A percentile compares a stretch with the other conserved stretches of the same genome.
These are phyloP conservation scores for Papilio dardanus DNA, from an alignment of 1,140 invertebrate genomes.

Conservation along the genomic window DNA sequence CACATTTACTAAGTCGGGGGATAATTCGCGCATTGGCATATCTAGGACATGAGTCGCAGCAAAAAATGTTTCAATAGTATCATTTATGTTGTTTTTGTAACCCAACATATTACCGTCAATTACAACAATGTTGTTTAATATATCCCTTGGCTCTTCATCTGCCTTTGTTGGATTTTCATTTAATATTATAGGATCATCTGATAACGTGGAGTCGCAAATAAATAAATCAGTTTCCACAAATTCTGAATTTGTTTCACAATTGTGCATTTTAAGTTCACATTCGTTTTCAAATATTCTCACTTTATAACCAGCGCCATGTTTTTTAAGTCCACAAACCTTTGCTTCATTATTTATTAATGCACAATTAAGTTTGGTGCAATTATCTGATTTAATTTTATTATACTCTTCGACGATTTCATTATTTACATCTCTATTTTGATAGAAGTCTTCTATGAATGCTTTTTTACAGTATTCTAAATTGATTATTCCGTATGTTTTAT, in stretches of 20 bases:
- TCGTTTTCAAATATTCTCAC: constrained; percentile 57
- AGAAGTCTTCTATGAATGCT: constrained; percentile 38
- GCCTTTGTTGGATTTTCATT: background rate
- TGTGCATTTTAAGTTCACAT: constrained; percentile 54
- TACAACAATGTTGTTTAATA: constrained; percentile 54
- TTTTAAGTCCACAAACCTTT: constrained; percentile 56
- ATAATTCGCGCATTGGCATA: constrained; percentile 60
- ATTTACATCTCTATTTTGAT: constrained; percentile 13
- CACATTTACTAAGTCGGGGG: constrained; percentile 39
- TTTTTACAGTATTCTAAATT: constrained; percentile 59
- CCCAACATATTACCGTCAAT: constrained; percentile 54
- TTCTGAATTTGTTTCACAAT: constrained; percentile 50
- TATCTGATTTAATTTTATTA: background rate
- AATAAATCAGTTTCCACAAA: constrained; percentile 56
- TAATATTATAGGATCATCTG: constrained; percentile 1
- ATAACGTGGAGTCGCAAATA: constrained; percentile 52
- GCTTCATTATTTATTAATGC: background rate
- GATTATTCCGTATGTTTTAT: constrained; percentile 64
- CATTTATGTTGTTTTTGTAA: constrained; percentile 54
- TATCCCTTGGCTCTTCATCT: background rate
- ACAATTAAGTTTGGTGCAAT: constrained; percentile 15
- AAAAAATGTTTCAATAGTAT: constrained; percentile 67
- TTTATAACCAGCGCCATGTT: constrained; percentile 58
- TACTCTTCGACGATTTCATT: constrained; percentile 18
- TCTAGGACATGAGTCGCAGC: constrained; percentile 62